Evolutionary conservation across 2,113 vertebrate species (phyloP), one percentile per base, ranked within the genome.

Genomic region (Mugil cephalus): DNA sequence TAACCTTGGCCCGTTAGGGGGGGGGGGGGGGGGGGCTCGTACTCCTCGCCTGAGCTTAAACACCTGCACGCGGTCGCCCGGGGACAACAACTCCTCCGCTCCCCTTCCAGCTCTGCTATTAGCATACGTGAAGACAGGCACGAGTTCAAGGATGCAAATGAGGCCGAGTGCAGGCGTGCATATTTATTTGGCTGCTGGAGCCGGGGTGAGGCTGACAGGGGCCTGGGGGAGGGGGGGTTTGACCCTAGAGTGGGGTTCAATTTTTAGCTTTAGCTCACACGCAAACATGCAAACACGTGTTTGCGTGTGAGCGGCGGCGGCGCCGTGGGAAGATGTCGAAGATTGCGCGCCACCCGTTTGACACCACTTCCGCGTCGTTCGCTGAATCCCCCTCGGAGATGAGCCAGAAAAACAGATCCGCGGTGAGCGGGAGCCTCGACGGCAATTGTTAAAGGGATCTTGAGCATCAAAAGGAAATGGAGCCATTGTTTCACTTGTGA

Each of bases 1-100:
- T 68, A 35, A 87, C 85, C 86, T 86, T 82, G 66, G 79, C 66
- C 64, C 7, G 45, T 63, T 78, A 69, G 86, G 90, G 88, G 24
- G 5, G 24, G 24, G 5, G 24, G 24, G 24, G 88, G 83, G 72
- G 43, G 62, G 24, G 54, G 21, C 63, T 80, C 19, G 7, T n/a
- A 5, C 24, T 55, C 53, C 70, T 86, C 78, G 61, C 72, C 68
- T 14, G 15, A 62, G 87, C 82, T 89, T 77, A 77, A 79, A 79
- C 80, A 74, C 63, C 72, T 83, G 69, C 74, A 39, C 50, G 47
- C 0, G 66, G 58, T 79, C 74, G 14, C 70, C 43, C 10, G 77
- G 80, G 82, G n/a, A n/a, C n/a, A 45, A 45, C 14, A 45, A 12
- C 43, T 7, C 43, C 43, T 4, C 13, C 43, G 6, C 50, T 15